Evolutionary conservation across 2,797 vertebrate species (phyloP), one percentile per base, ranked within the genome.

Genomic region (Cetoscarus ocellatus): DNA sequence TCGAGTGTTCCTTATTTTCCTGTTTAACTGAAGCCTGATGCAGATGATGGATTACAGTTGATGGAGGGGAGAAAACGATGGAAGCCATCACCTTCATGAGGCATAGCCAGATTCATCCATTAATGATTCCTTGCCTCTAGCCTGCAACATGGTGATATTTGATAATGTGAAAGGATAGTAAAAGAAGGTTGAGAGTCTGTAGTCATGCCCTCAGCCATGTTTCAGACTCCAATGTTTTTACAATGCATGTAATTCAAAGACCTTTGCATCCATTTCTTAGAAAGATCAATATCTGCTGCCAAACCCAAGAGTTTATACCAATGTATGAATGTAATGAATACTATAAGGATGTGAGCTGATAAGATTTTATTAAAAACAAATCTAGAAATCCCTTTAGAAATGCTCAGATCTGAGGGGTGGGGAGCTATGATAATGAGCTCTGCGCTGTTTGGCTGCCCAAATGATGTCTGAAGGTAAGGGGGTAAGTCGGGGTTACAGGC

Each of bases 1-100:
- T 71, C 52, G 66, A 73, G 80, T 73, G 85, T 70, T 78, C 69
- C 71, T 83, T 72, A 87, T 86, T 84, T 88, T 88, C 67, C 79
- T 76, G 39, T 82, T 83, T 79, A 70, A 78, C 61, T 79, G 70
- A 66, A 79, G 70, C 73, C 67, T 47, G 68, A 58, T 78, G 70
- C 71, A 79, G 75, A 71, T 86, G 83, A 90, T 76, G 56, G 84
- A 86, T 79, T 80, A 70, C 60, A 60, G 62, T 70, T 75, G 71
- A 79, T 63, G 68, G 66, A 27, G 64, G 59, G 49, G 60, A 61
- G 70, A 43, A 77, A 70, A 60, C 47, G 56, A 80, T 57, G 44
- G 77, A 87, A 61, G 73, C 62, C 78, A 70, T 80, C 80, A 71
- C 50, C 66, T 59, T 80, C 82, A 64, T 50, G 80, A 85, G 74